Percentiles rank a stretch among this genome's conserved stretches.
These are phyloP conservation scores for Sturnus vulgaris DNA, from an alignment of 2,113 vertebrate genomes.

Conservation along the genomic window DNA sequence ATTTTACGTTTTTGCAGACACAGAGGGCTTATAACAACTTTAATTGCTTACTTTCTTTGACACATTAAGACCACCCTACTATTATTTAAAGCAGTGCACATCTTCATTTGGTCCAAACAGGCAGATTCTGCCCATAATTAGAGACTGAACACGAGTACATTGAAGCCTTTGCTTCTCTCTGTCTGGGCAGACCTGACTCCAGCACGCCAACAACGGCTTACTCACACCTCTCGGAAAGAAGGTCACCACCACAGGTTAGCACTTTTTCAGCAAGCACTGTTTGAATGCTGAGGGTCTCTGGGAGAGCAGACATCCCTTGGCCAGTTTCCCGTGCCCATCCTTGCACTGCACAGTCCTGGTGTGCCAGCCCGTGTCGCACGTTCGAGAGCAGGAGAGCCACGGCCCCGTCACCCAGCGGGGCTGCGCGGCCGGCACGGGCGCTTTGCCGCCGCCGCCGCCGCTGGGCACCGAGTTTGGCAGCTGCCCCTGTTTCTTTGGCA, in stretches of 20 bases:
- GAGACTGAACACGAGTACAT: constrained; percentile 38
- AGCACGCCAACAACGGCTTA: not conserved
- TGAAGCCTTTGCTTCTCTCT: constrained; percentile 45
- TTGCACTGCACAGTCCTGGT: constrained; percentile 97
- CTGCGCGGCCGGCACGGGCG: constrained; percentile 40
- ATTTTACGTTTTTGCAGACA: constrained; percentile 53
- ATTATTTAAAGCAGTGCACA: constrained; percentile 62
- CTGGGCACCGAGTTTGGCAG: constrained; percentile 54
- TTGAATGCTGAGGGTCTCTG: constrained; percentile 91
- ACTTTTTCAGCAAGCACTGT: constrained; percentile 91
- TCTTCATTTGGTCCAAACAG: constrained; percentile 69
- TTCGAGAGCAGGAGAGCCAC: constrained; percentile 93
- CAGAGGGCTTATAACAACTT: constrained; percentile 55
- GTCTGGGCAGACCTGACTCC: constrained; percentile 37
- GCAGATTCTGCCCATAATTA: constrained; percentile 76
- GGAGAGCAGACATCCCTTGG: constrained; percentile 84
- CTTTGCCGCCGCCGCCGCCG: constrained; percentile 44
- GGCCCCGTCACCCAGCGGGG: constrained; percentile 88
- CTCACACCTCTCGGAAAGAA: not conserved
- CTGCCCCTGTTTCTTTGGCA: constrained; percentile 76
- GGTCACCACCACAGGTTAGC: constrained; percentile 74
- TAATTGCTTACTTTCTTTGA: constrained; percentile 30
- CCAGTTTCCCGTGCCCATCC: constrained; percentile 82
- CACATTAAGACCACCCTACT: constrained; percentile 50
- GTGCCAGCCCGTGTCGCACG: constrained; percentile 96